Percentiles rank a stretch among this genome's conserved stretches.
Evolutionary conservation across 2,888 invertebrate species (phyloP).

Genomic region (Magallana nippona): DNA sequence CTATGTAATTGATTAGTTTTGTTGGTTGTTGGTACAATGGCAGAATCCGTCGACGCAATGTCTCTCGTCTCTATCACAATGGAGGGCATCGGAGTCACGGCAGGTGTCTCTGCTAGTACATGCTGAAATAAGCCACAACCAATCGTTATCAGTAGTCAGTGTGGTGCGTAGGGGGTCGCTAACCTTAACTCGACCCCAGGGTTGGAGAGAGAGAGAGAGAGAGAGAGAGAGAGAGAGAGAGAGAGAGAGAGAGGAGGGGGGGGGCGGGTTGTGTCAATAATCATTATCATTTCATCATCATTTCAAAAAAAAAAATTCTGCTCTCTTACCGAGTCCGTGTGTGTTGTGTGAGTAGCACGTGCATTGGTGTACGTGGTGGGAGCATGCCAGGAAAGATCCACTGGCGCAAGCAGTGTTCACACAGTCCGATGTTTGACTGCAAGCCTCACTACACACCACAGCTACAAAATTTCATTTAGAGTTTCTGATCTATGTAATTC

Average conservation of each 20-base stretch:
- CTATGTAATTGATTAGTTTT: neutral
- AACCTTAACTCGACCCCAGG: too few relatives aligned
- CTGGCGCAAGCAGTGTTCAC: neutral
- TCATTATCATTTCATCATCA: too few relatives aligned
- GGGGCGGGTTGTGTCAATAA: too few relatives aligned
- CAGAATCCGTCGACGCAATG: conserved; percentile 18
- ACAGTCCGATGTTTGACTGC: conserved; percentile 2
- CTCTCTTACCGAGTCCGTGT: neutral
- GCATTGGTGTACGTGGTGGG: neutral
- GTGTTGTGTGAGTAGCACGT: conserved; percentile 26
- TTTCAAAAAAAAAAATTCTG: too few relatives aligned
- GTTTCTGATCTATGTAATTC: too few relatives aligned
- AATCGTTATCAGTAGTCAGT: neutral
- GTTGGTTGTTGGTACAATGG: neutral
- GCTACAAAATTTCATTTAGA: neutral
- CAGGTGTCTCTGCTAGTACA: neutral
- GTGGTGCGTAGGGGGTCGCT: too few relatives aligned
- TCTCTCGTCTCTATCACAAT: neutral
- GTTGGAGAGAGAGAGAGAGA: too few relatives aligned
- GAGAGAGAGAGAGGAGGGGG: too few relatives aligned
- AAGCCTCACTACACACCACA: neutral
- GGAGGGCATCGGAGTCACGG: neutral
- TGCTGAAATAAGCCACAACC: neutral
- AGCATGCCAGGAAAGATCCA: neutral
- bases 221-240: too few relatives aligned